Evolutionary conservation across 2,888 invertebrate species (phyloP).

Genomic region (Athrips mouffetella): DNA sequence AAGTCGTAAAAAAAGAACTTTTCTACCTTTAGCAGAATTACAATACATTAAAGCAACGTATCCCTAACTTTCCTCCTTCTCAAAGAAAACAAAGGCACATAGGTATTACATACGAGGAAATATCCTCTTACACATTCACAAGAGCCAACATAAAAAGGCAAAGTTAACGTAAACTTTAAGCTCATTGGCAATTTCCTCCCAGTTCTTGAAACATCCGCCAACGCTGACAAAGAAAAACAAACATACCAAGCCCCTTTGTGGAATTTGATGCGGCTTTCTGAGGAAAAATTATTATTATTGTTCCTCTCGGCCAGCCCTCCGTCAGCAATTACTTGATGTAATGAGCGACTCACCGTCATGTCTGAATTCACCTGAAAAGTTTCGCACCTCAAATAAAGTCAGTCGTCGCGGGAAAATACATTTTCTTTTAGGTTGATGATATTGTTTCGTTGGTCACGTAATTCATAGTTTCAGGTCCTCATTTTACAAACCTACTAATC

Average conservation of each 20-base stretch:
- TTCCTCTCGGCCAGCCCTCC: slow-evolving; percentile 21
- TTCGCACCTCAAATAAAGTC: too few relatives aligned
- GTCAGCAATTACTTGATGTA: slow-evolving; percentile 10
- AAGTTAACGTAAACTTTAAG: slow-evolving; percentile 32
- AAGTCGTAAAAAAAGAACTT: too few relatives aligned
- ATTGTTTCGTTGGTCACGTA: too few relatives aligned
- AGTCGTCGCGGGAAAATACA: too few relatives aligned
- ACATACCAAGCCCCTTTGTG: slow-evolving; percentile 33
- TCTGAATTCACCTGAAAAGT: too few relatives aligned
- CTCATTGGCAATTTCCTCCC: slow-evolving; percentile 36
- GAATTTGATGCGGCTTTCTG: slow-evolving; percentile 33
- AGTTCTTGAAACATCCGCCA: slow-evolving; percentile 33
- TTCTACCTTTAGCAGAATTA: too few relatives aligned
- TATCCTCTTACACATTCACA: slow-evolving; percentile 7
- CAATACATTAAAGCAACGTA: too few relatives aligned
- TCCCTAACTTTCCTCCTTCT: slow-evolving; percentile 1
- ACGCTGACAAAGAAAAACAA: slow-evolving; percentile 34
- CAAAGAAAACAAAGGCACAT: not conserved
- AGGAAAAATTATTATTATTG: slow-evolving; percentile 36
- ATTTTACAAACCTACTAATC: too few relatives aligned
- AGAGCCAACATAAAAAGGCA: slow-evolving; percentile 11
- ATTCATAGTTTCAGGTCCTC: too few relatives aligned
- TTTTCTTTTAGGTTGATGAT: too few relatives aligned
- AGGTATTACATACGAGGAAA: slow-evolving; percentile 4
- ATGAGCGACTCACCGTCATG: too few relatives aligned